A percentile compares a stretch with the other conserved stretches of the same genome.
Evolutionary conservation across 2,797 vertebrate genomes (phyloP).

Genomic region (Clarias platycephalus): DNA sequence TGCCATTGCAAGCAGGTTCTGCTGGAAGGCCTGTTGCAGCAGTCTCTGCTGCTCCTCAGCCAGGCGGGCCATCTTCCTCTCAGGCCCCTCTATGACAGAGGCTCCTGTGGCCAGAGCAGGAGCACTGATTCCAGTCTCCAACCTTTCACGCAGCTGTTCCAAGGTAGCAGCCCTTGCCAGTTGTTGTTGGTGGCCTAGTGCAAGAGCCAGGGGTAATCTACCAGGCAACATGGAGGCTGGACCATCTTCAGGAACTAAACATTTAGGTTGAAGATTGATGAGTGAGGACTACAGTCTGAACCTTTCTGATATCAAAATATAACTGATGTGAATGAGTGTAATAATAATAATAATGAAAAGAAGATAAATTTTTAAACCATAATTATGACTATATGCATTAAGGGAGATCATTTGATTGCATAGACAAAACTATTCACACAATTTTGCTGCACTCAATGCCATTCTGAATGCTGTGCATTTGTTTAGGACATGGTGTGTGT

Average conservation of each 20-base stretch:
- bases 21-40: constrained; percentile 92
- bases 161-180: constrained; percentile 79
- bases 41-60: constrained; percentile 91
- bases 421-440: neutral
- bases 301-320: neutral
- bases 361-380: neutral
- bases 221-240: constrained; percentile 74
- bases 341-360: no score
- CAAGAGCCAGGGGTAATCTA: constrained; percentile 78
- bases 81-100: constrained; percentile 73
- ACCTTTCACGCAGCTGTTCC: constrained; percentile 88
- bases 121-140: constrained; percentile 75
- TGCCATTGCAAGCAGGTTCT: constrained; percentile 88
- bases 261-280: neutral
- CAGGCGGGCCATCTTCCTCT: constrained; percentile 83
- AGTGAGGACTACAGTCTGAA: neutral
- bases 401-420: neutral
- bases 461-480: neutral
- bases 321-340: neutral
- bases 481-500: neutral
- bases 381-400: neutral
- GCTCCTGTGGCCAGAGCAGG: constrained; percentile 25
- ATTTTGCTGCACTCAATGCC: neutral
- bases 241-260: constrained; percentile 76
- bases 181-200: constrained; percentile 75